These are phyloP conservation scores for Conus canariensis DNA, from an alignment of 2,888 invertebrate species.

Conservation along the genomic window DNA sequence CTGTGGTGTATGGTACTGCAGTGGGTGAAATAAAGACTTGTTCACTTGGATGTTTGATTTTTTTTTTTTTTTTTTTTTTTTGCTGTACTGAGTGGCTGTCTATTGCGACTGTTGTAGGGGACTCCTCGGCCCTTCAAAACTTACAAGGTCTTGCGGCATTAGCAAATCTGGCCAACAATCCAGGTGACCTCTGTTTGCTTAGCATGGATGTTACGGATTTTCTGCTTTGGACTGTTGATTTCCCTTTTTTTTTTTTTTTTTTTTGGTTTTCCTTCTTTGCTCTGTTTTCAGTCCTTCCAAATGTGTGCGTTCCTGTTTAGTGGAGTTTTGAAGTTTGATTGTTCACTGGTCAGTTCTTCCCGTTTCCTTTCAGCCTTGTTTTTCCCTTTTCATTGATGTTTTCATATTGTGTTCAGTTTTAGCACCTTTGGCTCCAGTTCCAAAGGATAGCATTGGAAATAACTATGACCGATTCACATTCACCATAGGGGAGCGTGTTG, in stretches of 20 bases:
- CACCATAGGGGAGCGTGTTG: no score
- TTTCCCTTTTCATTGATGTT: not conserved
- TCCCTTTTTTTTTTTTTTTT: not conserved
- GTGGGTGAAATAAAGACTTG: no score
- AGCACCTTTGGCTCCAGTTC: no score
- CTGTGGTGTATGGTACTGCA: no score
- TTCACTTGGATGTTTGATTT: no score
- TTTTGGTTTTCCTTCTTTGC: no score
- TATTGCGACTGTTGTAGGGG: slow-evolving; percentile 31
- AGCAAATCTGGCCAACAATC: slow-evolving; percentile 79
- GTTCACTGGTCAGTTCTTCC: not conserved
- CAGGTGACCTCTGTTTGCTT: slow-evolving; percentile 68
- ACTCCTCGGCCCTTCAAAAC: slow-evolving; percentile 74
- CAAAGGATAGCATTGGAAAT: no score
- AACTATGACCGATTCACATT: no score
- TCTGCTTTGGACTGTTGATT: not conserved
- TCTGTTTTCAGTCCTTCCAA: not conserved
- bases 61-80: no score
- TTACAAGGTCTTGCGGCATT: slow-evolving; percentile 85
- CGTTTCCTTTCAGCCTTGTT: not conserved
- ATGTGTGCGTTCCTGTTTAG: not conserved
- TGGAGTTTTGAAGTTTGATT: not conserved
- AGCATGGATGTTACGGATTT: slow-evolving; percentile 12
- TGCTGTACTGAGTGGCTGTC: not conserved
- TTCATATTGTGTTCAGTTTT: not conserved